phyloP scores from a whole-genome alignment of 23 tunicate genomes.

The Trididemnum nubilum region DNA sequence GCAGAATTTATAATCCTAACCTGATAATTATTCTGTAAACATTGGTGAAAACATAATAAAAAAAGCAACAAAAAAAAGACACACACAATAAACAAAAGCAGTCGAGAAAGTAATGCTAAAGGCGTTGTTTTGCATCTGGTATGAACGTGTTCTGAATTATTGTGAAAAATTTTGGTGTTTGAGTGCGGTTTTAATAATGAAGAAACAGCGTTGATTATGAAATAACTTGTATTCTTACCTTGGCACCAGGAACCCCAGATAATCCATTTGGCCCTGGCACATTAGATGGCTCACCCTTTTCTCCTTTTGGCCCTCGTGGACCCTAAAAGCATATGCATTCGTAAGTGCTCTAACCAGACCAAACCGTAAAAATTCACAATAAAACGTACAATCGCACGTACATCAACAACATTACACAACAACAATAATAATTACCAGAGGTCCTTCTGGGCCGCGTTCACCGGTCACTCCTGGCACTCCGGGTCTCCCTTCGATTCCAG shows the following conservation, averaged over 20 bases:
- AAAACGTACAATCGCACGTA: not conserved
- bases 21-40: too few relatives aligned
- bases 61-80: not conserved
- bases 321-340: conserved; percentile 39
- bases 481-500: conserved; percentile 39
- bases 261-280: conserved; percentile 71
- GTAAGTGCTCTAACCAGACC: not conserved
- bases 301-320: conserved; percentile 44
- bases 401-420: too few relatives aligned
- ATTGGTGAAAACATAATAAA: not conserved
- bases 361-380: not conserved
- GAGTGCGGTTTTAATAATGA: too few relatives aligned
- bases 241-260: conserved; percentile 54
- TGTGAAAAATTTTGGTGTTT: too few relatives aligned
- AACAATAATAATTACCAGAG: conserved; percentile 37
- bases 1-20: too few relatives aligned
- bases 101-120: too few relatives aligned
- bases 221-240: conserved; percentile 38
- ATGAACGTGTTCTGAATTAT: too few relatives aligned
- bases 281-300: conserved; percentile 78
- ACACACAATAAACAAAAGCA: too few relatives aligned
- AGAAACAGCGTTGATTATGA: too few relatives aligned
- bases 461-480: conserved; percentile 61
- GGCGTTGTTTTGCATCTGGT: too few relatives aligned
- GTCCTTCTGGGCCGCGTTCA: conserved; percentile 70